phyloP scores from a whole-genome alignment of 2,888 invertebrate genomes.

The Volucella inanis region DNA sequence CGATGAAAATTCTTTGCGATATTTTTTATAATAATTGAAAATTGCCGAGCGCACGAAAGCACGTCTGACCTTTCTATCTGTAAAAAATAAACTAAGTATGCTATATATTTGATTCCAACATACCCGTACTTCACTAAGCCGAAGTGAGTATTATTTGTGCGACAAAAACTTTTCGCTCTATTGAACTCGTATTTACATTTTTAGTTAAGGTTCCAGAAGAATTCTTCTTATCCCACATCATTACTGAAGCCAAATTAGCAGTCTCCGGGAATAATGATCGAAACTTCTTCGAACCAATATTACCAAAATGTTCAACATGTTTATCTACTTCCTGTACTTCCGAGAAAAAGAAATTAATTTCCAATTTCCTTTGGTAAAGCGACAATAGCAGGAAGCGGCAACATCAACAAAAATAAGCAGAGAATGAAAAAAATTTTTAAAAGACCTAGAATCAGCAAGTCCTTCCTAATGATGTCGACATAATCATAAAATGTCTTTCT shows the following conservation, averaged over 20 bases:
- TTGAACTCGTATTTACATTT: too few species aligned
- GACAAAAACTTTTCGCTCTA: too few species aligned
- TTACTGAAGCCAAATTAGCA: conserved; percentile 1
- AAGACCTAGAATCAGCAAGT: conserved; percentile 10
- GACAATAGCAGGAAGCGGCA: neutral
- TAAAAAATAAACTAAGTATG: too few species aligned
- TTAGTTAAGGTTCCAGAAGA: neutral
- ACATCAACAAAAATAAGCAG: neutral
- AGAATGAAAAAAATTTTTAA: neutral
- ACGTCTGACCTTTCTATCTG: too few species aligned
- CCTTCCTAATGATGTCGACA: conserved; percentile 60
- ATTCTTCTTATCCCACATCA: neutral
- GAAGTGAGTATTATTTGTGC: too few species aligned
- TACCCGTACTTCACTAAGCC: too few species aligned
- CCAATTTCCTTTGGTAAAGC: neutral
- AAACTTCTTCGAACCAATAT: neutral
- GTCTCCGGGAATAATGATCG: neutral
- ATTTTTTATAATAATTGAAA: too few species aligned
- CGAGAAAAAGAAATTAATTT: conserved; percentile 20
- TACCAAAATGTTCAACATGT: neutral
- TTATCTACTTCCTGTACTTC: neutral
- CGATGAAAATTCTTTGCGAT: too few species aligned
- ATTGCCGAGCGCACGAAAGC: too few species aligned
- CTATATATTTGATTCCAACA: too few species aligned
- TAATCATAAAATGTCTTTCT: conserved; percentile 62